Evolutionary conservation across 2,113 vertebrate genomes (phyloP).

Genomic region (Coturnix japonica): DNA sequence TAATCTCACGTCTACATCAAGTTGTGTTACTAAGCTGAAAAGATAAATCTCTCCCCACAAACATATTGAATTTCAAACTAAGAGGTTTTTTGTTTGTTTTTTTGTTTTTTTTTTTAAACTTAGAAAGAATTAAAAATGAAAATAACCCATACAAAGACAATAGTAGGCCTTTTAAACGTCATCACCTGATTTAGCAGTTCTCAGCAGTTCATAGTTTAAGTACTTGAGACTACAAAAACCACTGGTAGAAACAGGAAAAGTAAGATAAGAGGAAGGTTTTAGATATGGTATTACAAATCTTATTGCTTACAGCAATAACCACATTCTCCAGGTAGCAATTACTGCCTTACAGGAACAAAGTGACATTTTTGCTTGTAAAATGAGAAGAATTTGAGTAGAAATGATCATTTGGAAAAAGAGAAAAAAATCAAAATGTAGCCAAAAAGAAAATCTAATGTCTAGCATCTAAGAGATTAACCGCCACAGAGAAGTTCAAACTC

Average conservation of each 20-base stretch:
- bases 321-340: not conserved
- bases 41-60: not conserved
- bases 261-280: not conserved
- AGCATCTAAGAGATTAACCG: not conserved
- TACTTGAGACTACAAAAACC: not conserved
- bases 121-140: not conserved
- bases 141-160: not conserved
- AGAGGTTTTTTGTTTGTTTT: not conserved
- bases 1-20: not conserved
- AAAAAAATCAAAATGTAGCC: not conserved
- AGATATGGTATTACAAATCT: not conserved
- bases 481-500: rapidly evolving
- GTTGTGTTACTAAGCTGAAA: not conserved
- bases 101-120: too few species aligned
- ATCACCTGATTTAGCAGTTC: not conserved
- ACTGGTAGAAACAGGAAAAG: not conserved
- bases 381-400: not conserved
- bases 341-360: not conserved
- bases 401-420: rapidly evolving
- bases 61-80: not conserved
- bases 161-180: not conserved
- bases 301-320: not conserved
- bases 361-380: not conserved
- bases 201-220: not conserved
- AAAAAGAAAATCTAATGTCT: not conserved